Percentiles rank a stretch among this genome's conserved stretches.
Conservation (phyloP, 2,888 invertebrate species). For the Labia minor region DNA sequence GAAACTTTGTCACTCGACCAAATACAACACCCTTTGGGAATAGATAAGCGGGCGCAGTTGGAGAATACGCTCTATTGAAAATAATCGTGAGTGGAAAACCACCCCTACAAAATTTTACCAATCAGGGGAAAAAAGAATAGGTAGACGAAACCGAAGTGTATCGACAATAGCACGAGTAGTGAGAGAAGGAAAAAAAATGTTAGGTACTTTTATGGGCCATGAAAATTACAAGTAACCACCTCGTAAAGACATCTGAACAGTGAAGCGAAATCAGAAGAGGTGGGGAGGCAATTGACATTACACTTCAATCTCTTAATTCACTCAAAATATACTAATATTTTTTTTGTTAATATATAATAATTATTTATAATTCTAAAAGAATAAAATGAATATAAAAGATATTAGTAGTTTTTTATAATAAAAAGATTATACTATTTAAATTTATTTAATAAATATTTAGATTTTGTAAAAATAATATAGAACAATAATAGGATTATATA, state of each 20-base stretch:
- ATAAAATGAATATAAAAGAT: too few relatives aligned
- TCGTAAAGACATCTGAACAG: constrained; percentile 4
- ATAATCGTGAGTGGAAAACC: background rate
- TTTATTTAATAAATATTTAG: too few relatives aligned
- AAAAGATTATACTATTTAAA: too few relatives aligned
- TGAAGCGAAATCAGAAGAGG: background rate
- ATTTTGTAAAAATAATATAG: too few relatives aligned
- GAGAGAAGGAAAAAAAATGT: background rate
- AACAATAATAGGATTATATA: too few relatives aligned
- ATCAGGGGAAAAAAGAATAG: background rate
- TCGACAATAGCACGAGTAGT: background rate
- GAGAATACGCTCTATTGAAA: background rate
- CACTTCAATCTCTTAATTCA: too few relatives aligned
- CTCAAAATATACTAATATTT: too few relatives aligned
- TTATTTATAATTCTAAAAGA: too few relatives aligned
- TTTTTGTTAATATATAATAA: too few relatives aligned
- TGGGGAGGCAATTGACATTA: background rate
- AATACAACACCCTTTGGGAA: background rate
- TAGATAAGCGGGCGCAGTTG: background rate
- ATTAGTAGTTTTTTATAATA: too few relatives aligned
- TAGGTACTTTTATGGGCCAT: background rate
- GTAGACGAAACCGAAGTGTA: background rate
- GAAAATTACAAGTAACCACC: constrained; percentile 13
- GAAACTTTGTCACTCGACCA: constrained; percentile 2
- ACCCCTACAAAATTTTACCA: background rate